These are phyloP conservation scores for Maniola hyperantus DNA, from an alignment of 2,888 invertebrate genomes.

Conservation along the genomic window DNA sequence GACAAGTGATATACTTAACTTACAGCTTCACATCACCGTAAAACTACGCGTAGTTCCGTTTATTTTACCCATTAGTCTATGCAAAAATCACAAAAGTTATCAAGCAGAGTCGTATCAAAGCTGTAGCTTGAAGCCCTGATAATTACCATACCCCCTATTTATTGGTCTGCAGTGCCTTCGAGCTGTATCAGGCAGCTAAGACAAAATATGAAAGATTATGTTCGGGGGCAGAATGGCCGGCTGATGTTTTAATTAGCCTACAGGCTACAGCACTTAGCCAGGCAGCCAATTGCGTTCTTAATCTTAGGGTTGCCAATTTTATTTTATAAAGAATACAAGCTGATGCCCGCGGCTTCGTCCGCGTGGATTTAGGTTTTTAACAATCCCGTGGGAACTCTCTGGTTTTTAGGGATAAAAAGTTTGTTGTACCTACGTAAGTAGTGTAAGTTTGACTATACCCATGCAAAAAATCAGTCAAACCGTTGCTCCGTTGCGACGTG, in stretches of 20 bases:
- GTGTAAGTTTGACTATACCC: too few relatives aligned
- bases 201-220: slow-evolving; percentile 79
- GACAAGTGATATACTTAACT: too few relatives aligned
- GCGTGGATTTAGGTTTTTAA: too few relatives aligned
- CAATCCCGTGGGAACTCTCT: too few relatives aligned
- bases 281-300: slow-evolving; percentile 60
- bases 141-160: slow-evolving; percentile 18
- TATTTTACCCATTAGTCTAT: background rate
- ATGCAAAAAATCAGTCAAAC: too few relatives aligned
- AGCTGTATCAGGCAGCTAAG: slow-evolving; percentile 64
- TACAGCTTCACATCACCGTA: too few relatives aligned
- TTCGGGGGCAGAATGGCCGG: slow-evolving; percentile 60
- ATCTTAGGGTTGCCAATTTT: slow-evolving; percentile 54
- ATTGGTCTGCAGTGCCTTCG: slow-evolving; percentile 38
- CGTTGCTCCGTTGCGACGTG: too few relatives aligned
- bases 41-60: background rate
- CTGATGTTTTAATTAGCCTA: slow-evolving; percentile 80
- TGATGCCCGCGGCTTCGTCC: too few relatives aligned
- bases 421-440: too few relatives aligned
- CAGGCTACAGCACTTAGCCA: slow-evolving; percentile 71
- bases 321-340: too few relatives aligned
- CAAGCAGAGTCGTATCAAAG: background rate
- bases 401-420: too few relatives aligned
- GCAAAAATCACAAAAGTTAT: background rate
- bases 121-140: background rate